Percentiles rank a stretch among this genome's conserved stretches.
phyloP scores from a whole-genome alignment of 2,113 vertebrate species.

The Centropus bengalensis region DNA sequence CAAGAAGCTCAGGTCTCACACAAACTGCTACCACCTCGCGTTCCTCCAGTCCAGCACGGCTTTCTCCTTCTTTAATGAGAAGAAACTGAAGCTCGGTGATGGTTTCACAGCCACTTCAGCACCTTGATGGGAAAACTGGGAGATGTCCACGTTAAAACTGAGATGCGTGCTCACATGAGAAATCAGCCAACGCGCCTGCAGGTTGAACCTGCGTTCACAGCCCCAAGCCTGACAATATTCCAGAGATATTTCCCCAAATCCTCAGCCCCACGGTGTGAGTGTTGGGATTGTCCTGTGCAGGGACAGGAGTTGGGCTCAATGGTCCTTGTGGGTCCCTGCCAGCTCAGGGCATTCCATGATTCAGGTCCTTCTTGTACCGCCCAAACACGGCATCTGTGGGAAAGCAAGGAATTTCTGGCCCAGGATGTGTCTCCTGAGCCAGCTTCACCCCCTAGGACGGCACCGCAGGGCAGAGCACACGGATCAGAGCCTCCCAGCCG shows the following conservation, averaged over 20 bases:
- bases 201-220: too few species aligned
- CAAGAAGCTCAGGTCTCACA: rapidly evolving
- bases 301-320: too few species aligned
- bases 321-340: too few species aligned
- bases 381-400: rapidly evolving
- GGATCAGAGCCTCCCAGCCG: background rate
- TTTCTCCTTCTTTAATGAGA: background rate
- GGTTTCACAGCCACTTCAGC: background rate
- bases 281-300: too few species aligned
- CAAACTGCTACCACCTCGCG: too few species aligned
- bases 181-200: background rate
- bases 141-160: background rate
- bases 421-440: background rate
- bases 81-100: background rate
- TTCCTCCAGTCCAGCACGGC: rapidly evolving
- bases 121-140: background rate
- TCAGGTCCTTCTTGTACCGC: rapidly evolving
- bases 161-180: background rate
- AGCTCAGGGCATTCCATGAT: too few species aligned
- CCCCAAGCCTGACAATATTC: too few species aligned
- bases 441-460: background rate
- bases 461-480: background rate
- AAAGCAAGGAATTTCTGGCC: background rate
- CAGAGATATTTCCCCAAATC: too few species aligned
- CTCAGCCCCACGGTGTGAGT: too few species aligned